Base-by-base conservation (phyloP, 2,113 vertebrate genomes). In the Sinocyclocheilus maitianheensis region DNA sequence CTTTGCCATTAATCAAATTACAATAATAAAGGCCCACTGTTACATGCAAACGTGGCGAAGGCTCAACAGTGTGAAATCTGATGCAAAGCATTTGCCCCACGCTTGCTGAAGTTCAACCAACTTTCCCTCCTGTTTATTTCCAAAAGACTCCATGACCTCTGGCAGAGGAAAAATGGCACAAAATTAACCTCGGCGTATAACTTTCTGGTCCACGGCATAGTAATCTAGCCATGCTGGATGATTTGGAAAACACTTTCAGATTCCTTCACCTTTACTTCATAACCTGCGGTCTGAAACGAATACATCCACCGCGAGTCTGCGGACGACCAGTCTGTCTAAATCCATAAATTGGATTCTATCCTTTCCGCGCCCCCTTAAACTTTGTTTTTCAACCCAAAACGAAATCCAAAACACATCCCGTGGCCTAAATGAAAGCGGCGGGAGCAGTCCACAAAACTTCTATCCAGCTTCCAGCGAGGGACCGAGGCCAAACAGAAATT, bases 1-100 rank as follows among this genome's bases (percentile, higher is more conserved):
- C 77, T 89, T 83, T 48, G 63, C 85, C 86, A 87, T 87, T 87
- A 89, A 87, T 89, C 86, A 89, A 85, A 85, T 81, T 85, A 85
- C 58, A 84, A 82, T 81, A 81, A 85, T 84, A 78, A 79, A 76
- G 82, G 51, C 63, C 76, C 53, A 78, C 26, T 72, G 85, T 46
- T 84, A 79, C 58, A 86, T 48, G 58, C 79, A 80, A 85, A 83
- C 26, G n/a, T 83, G 83, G 65, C 65, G 0, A 37, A 60, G 40
- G 63, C 77, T 40, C 67, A 51, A 63, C 24, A 74, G 77, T 46
- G 77, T 48, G 77, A 81, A 85, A 78, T 76, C 62, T 24, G 53
- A 78, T 24, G 34, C 16, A 5, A 20, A 81, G 51, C 18, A 2
- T 43, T 71, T 63, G 79, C 43, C 85, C 60, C 43, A 14, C 65